These are phyloP conservation scores for Fragum whitleyi DNA, from an alignment of 2,888 invertebrate species.

Conservation along the genomic window DNA sequence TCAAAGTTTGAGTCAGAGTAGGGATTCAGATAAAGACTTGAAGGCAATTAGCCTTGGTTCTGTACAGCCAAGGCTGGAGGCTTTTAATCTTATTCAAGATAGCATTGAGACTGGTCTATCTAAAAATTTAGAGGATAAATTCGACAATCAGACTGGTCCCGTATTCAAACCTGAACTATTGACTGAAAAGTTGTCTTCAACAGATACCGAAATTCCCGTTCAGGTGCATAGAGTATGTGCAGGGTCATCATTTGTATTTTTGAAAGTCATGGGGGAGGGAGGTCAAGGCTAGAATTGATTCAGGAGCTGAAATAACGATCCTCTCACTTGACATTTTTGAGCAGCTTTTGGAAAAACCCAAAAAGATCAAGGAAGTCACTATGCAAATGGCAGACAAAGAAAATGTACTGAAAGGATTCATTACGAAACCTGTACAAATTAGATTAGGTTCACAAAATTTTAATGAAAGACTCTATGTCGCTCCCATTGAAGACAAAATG, in stretches of 20 bases:
- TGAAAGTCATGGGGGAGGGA: constrained; percentile 14
- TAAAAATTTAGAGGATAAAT: neutral
- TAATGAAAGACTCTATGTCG: constrained; percentile 31
- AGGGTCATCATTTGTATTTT: constrained; percentile 22
- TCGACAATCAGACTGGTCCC: too few species aligned
- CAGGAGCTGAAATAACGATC: constrained; percentile 39
- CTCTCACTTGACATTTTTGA: constrained; percentile 33
- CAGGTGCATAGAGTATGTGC: constrained; percentile 18
- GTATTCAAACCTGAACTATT: too few species aligned
- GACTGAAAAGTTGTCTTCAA: too few species aligned
- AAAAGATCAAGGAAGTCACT: constrained; percentile 19
- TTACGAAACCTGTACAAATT: constrained; percentile 16
- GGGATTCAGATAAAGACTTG: neutral
- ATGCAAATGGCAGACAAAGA: too few species aligned
- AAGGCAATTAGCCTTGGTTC: neutral
- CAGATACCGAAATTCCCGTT: neutral
- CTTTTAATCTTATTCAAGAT: neutral
- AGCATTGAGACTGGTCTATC: neutral
- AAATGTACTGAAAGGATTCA: too few species aligned
- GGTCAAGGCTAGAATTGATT: constrained; percentile 39
- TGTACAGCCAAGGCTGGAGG: too few species aligned
- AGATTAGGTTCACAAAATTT: constrained; percentile 14
- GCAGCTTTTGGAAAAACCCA: constrained; percentile 13
- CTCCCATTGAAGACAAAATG: constrained; percentile 41
- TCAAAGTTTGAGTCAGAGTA: neutral